Base-by-base conservation (phyloP, 2,113 vertebrate genomes). In the Lota lota region DNA sequence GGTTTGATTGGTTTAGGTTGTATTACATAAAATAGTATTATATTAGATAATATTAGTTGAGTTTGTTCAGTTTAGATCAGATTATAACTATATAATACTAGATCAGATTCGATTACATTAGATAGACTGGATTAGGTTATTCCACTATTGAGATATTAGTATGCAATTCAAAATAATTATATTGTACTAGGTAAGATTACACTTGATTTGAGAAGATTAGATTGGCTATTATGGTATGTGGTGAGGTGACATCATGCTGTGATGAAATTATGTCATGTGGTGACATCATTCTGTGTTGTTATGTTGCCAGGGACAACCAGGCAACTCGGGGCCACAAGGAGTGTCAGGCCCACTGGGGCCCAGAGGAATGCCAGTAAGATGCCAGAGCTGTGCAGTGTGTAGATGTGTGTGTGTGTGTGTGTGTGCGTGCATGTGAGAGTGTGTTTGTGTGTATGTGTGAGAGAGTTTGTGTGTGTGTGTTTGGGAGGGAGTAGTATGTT, bases 221-320 rank as follows among this genome's bases (percentile, higher is more conserved):
- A 56, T 56, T n/a, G n/a, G 53, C 16, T n/a, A 14, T 2, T 18
- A n/a, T 16, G 4, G 16, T 18, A 56, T 56, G 16, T 18, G n/a
- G 16, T 53, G 6, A 53, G 6, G 17, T 56, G 53, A 56, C 53
- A 56, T 56, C n/a, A 5, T 56, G n/a, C 18, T 56, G 16, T n/a
- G n/a, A 47, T 47, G 40, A 47, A 10, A 11, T 47, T 5, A 47
- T 47, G 40, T 47, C 8, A 47, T 10, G 40, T 10, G 12, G 40
- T 47, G 40, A 47, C 40, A 11, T 12, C 10, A 11, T 47, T 5
- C 67, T 70, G 20, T 83, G 58, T 61, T 22, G 21, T 24, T 66
- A 47, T 47, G 40, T 33, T 68, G 85, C 3, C 74, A 97, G 95
- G 94, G 95, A 65, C 94, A 95, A 68, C 69, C 76, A 63, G 94